phyloP scores from a whole-genome alignment of 2,888 invertebrate genomes.

The Idaea biselata region DNA sequence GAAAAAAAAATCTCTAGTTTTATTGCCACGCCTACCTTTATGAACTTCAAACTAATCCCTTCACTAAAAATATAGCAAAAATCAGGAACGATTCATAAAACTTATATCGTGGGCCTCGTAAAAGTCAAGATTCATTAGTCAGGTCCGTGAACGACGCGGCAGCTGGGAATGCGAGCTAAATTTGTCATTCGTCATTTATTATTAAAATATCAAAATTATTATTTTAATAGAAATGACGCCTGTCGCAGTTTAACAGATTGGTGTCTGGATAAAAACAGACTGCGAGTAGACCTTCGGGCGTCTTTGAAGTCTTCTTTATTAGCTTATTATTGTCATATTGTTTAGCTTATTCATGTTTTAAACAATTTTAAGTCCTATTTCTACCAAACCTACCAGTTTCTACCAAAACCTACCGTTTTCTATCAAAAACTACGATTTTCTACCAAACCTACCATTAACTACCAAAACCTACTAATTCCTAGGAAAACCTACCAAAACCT shows the following conservation, averaged over 20 bases:
- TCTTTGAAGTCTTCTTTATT: not conserved
- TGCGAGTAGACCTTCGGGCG: not conserved
- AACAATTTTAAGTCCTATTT: too few species aligned
- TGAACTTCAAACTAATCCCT: not conserved
- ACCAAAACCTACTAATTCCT: too few species aligned
- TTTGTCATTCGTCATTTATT: conserved; percentile 13
- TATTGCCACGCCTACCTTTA: not conserved
- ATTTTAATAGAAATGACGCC: conserved; percentile 1
- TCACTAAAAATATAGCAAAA: not conserved
- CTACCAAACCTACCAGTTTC: too few species aligned
- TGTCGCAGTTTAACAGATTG: not conserved
- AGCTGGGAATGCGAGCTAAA: conserved; percentile 21
- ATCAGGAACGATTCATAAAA: not conserved
- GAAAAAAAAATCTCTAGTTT: too few species aligned
- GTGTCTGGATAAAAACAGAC: not conserved
- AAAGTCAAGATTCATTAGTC: conserved; percentile 20
- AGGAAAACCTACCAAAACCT: too few species aligned
- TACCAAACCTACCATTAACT: too few species aligned
- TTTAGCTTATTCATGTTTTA: not conserved
- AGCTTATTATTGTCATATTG: not conserved
- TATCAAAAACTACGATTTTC: too few species aligned
- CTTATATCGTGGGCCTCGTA: conserved; percentile 10
- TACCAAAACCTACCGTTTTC: too few species aligned
- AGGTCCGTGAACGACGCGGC: conserved; percentile 17
- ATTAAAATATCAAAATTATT: conserved; percentile 17